These are phyloP conservation scores for Drosophila subsilvestris DNA, from an alignment of 2,888 invertebrate genomes.

Conservation along the genomic window DNA sequence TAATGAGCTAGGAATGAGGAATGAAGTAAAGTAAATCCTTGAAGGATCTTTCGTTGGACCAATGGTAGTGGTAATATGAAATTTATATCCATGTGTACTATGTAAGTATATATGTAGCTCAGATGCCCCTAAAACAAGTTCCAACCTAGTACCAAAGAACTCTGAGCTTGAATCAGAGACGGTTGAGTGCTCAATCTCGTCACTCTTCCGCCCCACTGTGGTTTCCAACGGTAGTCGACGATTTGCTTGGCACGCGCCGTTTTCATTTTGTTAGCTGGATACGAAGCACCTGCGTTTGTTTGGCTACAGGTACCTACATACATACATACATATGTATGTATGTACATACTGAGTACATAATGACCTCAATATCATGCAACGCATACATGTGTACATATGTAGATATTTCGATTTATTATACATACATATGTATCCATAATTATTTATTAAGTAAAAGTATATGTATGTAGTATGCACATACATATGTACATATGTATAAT, in stretches of 20 bases:
- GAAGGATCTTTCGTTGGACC: too few relatives aligned
- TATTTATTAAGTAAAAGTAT: too few relatives aligned
- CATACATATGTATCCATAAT: too few relatives aligned
- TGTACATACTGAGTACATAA: neutral
- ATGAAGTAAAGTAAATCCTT: neutral
- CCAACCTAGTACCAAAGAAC: neutral
- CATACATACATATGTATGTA: neutral
- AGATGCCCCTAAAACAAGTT: neutral
- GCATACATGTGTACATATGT: too few relatives aligned
- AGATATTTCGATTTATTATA: too few relatives aligned
- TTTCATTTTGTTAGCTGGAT: conserved; percentile 31
- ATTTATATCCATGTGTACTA: neutral
- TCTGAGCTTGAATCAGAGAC: conserved; percentile 34
- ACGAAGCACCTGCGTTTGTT: conserved; percentile 32
- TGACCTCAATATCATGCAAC: neutral
- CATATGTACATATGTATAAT: too few relatives aligned
- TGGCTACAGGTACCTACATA: conserved; percentile 12
- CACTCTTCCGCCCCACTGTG: conserved; percentile 25
- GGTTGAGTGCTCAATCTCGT: conserved; percentile 58
- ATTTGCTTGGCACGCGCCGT: conserved; percentile 70
- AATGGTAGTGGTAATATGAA: neutral
- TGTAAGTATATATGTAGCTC: neutral
- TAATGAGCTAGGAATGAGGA: too few relatives aligned
- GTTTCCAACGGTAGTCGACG: conserved; percentile 59
- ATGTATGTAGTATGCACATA: too few relatives aligned